These are phyloP conservation scores for Hirtodrosophila cameraria DNA, from an alignment of 2,888 invertebrate genomes.

Conservation along the genomic window DNA sequence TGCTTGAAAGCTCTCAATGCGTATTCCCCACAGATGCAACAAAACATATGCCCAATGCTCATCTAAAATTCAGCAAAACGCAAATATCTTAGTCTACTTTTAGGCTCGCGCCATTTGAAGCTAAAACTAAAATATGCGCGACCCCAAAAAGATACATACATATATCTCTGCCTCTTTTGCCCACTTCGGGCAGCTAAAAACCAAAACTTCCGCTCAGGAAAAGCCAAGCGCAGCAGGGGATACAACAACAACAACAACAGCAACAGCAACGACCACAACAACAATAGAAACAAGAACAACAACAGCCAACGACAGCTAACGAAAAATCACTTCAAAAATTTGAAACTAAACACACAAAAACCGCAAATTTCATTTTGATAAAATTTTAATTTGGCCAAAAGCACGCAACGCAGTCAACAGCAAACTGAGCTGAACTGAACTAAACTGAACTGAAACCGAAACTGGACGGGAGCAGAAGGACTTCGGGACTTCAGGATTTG, in stretches of 20 bases:
- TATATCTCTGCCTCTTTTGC: not conserved
- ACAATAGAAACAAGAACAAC: slow-evolving; percentile 11
- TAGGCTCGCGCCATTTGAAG: slow-evolving; percentile 11
- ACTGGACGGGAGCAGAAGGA: slow-evolving; percentile 8
- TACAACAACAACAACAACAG: slow-evolving; percentile 19
- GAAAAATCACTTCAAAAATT: slow-evolving; percentile 75
- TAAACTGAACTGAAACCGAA: slow-evolving; percentile 16
- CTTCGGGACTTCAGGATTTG: no score
- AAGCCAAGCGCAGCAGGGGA: slow-evolving; percentile 36
- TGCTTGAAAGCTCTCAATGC: not conserved
- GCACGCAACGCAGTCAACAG: slow-evolving; percentile 28
- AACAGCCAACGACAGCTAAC: slow-evolving; percentile 14
- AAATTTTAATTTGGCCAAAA: slow-evolving; percentile 79
- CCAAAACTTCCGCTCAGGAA: slow-evolving; percentile 58
- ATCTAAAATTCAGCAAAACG: slow-evolving; percentile 30
- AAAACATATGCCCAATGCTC: slow-evolving; percentile 23
- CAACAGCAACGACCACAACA: slow-evolving; percentile 17
- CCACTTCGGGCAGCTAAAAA: slow-evolving; percentile 6
- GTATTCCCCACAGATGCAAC: not conserved
- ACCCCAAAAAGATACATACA: slow-evolving; percentile 14
- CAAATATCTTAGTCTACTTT: slow-evolving; percentile 24
- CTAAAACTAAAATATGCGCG: slow-evolving; percentile 24
- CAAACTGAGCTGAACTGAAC: slow-evolving; percentile 9
- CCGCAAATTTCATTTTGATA: slow-evolving; percentile 79
- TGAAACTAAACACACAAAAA: slow-evolving; percentile 77